These are phyloP conservation scores for Bubo blakistoni DNA, from an alignment of 2,113 vertebrate genomes.

Conservation along the genomic window DNA sequence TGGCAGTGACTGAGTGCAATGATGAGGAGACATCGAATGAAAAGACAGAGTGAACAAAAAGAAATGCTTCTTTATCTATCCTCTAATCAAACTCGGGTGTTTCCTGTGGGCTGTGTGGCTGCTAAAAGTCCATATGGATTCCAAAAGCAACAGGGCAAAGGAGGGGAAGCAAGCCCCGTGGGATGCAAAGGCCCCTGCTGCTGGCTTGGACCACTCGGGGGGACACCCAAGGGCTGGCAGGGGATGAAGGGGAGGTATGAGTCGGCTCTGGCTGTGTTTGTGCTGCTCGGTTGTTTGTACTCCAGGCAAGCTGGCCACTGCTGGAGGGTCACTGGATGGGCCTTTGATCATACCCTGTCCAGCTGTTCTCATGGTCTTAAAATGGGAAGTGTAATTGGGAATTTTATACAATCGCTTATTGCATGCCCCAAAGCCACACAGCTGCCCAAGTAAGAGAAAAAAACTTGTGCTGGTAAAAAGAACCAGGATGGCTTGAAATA, in stretches of 20 bases:
- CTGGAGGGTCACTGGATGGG: background rate
- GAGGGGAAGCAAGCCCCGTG: background rate
- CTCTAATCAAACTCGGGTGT: background rate
- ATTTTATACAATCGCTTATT: background rate
- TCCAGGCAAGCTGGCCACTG: background rate
- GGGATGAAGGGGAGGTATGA: background rate
- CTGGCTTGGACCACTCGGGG: rapidly evolving
- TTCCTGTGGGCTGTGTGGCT: background rate
- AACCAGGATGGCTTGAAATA: background rate
- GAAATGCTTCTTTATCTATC: background rate
- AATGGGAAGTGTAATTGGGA: background rate
- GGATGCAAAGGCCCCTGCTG: background rate
- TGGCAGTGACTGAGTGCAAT: background rate
- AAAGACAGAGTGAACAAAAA: background rate
- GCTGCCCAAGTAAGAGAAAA: background rate
- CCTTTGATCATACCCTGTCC: background rate
- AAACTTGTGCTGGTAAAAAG: background rate
- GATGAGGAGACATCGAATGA: background rate
- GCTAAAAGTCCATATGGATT: background rate
- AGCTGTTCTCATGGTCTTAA: background rate
- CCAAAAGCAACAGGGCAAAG: background rate
- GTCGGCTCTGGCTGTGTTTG: background rate
- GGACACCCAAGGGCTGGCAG: rapidly evolving
- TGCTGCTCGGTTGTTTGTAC: background rate
- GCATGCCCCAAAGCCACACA: background rate